Evolutionary conservation across 2,888 invertebrate species (phyloP).

Genomic region (Nemapogon koenigi): DNA sequence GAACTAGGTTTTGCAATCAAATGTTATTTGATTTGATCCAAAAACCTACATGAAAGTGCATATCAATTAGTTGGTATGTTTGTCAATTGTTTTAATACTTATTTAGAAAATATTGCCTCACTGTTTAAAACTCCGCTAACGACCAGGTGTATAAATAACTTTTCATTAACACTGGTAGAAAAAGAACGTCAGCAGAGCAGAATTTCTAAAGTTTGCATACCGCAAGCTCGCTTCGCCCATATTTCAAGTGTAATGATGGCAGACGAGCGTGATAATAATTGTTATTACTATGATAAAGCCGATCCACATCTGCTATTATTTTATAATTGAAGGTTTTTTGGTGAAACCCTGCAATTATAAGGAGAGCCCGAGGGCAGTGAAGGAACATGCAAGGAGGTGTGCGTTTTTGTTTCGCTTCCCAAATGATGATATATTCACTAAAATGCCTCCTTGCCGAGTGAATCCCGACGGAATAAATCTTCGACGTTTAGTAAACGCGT

Average conservation of each 20-base stretch:
- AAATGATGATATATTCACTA: slow-evolving; percentile 50
- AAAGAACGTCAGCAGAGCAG: slow-evolving; percentile 6
- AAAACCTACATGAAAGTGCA: no score
- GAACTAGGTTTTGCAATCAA: no score
- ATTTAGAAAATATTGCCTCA: no score
- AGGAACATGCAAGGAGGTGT: slow-evolving; percentile 39
- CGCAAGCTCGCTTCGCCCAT: slow-evolving; percentile 39
- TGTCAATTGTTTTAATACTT: no score
- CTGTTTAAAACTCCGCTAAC: no score
- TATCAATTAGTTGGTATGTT: no score
- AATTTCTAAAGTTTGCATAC: slow-evolving; percentile 53
- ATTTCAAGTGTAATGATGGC: slow-evolving; percentile 60
- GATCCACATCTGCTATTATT: slow-evolving; percentile 64
- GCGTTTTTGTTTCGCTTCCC: slow-evolving; percentile 47
- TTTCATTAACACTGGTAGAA: no score
- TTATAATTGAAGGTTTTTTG: slow-evolving; percentile 64
- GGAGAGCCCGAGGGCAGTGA: slow-evolving; percentile 54
- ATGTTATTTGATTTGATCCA: no score
- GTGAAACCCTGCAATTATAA: slow-evolving; percentile 63
- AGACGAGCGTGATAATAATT: slow-evolving; percentile 62
- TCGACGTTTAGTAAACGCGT: slow-evolving; percentile 15
- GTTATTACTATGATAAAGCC: slow-evolving; percentile 51
- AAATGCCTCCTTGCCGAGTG: slow-evolving; percentile 24
- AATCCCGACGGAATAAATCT: slow-evolving; percentile 24
- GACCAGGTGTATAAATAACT: no score